Conservation (phyloP, 1,140 invertebrate genomes). For the Hestina assimilis region DNA sequence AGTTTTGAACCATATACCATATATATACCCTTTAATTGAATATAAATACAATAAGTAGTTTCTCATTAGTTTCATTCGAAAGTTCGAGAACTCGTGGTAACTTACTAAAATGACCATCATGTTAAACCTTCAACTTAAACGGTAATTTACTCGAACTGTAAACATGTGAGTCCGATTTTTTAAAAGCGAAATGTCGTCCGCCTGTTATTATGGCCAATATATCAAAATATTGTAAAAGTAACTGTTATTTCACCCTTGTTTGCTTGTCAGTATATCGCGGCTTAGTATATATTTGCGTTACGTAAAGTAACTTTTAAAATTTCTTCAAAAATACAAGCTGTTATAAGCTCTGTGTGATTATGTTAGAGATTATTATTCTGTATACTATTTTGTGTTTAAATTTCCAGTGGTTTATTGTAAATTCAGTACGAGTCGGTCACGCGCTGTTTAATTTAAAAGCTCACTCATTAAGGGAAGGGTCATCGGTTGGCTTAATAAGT, state of each 20-base stretch:
- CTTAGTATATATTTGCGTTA: conserved; percentile 29
- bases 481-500: conserved; percentile 14
- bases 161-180: conserved; percentile 62
- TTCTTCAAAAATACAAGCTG: neutral
- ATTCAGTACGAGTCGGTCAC: conserved; percentile 25
- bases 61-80: too few species aligned
- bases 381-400: neutral
- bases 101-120: conserved; percentile 17
- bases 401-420: neutral
- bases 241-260: conserved; percentile 60
- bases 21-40: too few species aligned
- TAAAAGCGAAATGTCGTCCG: conserved; percentile 48
- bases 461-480: conserved; percentile 27
- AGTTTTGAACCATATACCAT: too few species aligned
- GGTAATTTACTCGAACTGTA: conserved; percentile 47
- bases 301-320: neutral
- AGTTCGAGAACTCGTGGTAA: conserved; percentile 27
- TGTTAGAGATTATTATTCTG: conserved; percentile 2
- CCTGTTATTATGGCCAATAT: conserved; percentile 70
- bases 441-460: conserved; percentile 34
- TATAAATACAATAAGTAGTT: too few species aligned
- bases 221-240: conserved; percentile 71
- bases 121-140: conserved; percentile 38
- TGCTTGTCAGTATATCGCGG: conserved; percentile 30
- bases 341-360: neutral